These are phyloP conservation scores for Tenrec ecaudatus DNA, from an alignment of 2,113 vertebrate genomes.

Conservation along the genomic window DNA sequence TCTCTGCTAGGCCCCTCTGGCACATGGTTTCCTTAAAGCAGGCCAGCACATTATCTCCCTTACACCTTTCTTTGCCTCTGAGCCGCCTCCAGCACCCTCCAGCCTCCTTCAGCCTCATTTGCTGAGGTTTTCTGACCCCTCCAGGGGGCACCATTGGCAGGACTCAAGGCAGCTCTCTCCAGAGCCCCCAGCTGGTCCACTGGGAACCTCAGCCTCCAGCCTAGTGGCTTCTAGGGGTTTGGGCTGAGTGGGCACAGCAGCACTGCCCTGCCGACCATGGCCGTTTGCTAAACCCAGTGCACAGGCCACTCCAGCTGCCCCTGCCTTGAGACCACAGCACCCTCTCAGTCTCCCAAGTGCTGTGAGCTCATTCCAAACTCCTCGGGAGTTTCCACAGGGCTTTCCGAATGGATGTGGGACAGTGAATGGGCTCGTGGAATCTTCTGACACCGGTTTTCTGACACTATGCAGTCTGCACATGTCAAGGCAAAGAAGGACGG, in stretches of 20 bases:
- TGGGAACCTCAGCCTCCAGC: not conserved
- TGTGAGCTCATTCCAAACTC: not conserved
- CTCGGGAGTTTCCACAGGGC: not conserved
- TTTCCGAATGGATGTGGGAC: not conserved
- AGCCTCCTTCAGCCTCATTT: not conserved
- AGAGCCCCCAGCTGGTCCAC: not conserved
- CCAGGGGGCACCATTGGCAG: not conserved
- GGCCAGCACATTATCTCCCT: not conserved
- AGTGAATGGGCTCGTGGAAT: too few species aligned
- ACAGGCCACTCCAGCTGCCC: not conserved
- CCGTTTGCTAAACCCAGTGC: not conserved
- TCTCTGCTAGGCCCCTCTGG: not conserved
- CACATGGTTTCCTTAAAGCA: not conserved
- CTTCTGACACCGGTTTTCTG: too few species aligned
- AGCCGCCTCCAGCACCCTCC: not conserved
- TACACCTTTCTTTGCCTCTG: not conserved
- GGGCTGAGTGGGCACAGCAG: not conserved
- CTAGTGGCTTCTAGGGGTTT: not conserved
- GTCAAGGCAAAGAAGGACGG: not conserved
- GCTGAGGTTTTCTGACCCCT: not conserved
- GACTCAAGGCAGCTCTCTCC: not conserved
- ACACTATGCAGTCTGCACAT: too few species aligned
- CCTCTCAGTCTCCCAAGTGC: not conserved
- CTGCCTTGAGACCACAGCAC: not conserved
- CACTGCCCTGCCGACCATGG: not conserved